Evolutionary conservation across 2,888 invertebrate species (phyloP).

Genomic region (Polydrusus tereticollis): DNA sequence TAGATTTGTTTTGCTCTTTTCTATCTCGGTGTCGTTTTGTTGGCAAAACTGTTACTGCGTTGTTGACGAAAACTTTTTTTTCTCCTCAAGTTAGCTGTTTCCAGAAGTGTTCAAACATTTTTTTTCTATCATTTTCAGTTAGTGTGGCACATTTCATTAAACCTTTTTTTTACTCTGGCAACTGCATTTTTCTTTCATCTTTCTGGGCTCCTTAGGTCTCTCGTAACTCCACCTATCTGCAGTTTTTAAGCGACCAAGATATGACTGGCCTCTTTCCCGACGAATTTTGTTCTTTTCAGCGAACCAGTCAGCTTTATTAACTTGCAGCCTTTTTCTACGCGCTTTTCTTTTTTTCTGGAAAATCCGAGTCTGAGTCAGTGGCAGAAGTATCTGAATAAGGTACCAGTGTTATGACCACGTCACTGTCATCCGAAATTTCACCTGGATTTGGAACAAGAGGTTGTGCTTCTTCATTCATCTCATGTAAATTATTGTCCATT

Average conservation of each 20-base stretch:
- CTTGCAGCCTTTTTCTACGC: constrained; percentile 14
- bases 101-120: constrained; percentile 36
- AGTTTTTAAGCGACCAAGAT: constrained; percentile 40
- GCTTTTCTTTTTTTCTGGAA: constrained; percentile 27
- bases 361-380: constrained; percentile 16
- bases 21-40: constrained; percentile 31
- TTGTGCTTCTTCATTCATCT: neutral
- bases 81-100: constrained; percentile 33
- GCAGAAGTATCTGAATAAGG: constrained; percentile 34
- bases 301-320: constrained; percentile 36
- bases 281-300: constrained; percentile 39
- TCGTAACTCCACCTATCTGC: constrained; percentile 39
- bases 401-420: constrained; percentile 14
- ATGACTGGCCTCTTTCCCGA: constrained; percentile 39
- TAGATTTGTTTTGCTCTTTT: constrained; percentile 24
- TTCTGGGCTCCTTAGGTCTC: constrained; percentile 28
- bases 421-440: constrained; percentile 32
- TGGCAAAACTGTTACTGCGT: constrained; percentile 27
- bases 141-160: constrained; percentile 32
- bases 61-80: constrained; percentile 36
- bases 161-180: constrained; percentile 35
- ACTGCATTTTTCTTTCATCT: constrained; percentile 36
- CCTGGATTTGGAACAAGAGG: constrained; percentile 2
- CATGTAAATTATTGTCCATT: neutral
- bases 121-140: constrained; percentile 31